Base-by-base conservation (phyloP, 1,140 invertebrate species). In the Xylocopa sonorina region DNA sequence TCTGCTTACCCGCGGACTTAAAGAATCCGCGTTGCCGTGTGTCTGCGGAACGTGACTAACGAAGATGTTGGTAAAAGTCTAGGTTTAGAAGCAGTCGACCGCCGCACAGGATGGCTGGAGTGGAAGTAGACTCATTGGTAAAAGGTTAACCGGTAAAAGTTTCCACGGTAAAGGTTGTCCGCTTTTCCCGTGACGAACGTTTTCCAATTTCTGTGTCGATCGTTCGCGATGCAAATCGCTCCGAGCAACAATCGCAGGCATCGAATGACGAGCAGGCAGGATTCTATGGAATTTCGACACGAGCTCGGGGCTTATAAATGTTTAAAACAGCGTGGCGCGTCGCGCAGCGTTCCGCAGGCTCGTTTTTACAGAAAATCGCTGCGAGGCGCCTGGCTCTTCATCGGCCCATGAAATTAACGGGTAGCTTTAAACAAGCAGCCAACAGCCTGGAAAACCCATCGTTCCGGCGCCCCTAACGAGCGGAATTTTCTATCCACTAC, bases 391-490 rank as follows among this genome's bases (percentile, higher is more conserved):
- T 10, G 57, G 6, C 32, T 60, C 57, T 60, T 32, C 68, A 29
- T 58, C 68, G 24, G 18, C 27, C 53, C 55, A 32, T 72, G 41
- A 48, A 60, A 72, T 72, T 32, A 72, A 48, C n/a, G 29, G n/a
- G 21, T 14, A 60, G 38, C 38, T 71, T n/a, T 57, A 38, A 41
- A 27, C 50, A 29, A 57, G 41, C 38, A 10, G 32, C 34, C 27
- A 58, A 50, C 66, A 34, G 48, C 48, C 48, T 51, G 66, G 66
- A 68, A 68, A 68, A 32, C 41, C 16, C 69, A n/a, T 60, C 55
- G 55, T 60, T 60, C 55, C 51, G 27, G 14, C 38, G 27, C 4
- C 55, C n/a, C 41, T 72, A 72, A 60, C 69, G 29, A 72, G 53
- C 14, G 29, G 69, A 72, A 60, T 60, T 72, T 72, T 72, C 41